Evolutionary conservation across 2,113 vertebrate genomes (phyloP), one percentile per base, ranked within the genome.

Genomic region (Ploceus nigricollis): DNA sequence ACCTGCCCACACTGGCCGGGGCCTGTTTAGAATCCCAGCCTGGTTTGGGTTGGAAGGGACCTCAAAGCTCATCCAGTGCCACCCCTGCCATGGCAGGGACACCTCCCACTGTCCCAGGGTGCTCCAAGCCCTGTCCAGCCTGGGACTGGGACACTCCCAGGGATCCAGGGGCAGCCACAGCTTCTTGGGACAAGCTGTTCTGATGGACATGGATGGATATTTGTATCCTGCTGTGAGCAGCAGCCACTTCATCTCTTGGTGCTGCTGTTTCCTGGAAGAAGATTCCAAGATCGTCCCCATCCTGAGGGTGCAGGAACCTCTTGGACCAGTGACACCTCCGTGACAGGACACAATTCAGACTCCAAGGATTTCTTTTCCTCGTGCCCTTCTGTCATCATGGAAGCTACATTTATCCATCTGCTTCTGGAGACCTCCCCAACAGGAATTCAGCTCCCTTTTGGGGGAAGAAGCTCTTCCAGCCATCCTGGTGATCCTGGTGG

Each of bases 331-430:
- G 47, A 33, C 45, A 0, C 0, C 0, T 18, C 3, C 0, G 2
- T 16, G 2, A 8, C 4, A 16, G 20, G 27, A 5, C 0, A 0
- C 3, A 4, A 1, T 2, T 3, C 22, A 30, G n/a, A 4, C 30
- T 44, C 51, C 16, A 0, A 10, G 69, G 56, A 37, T 24, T 57
- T 79, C 5, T 53, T 53, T 47, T 37, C 28, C 30, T 51, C 11
- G 0, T 0, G 1, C 22, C 25, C 21, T 8, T 8, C 1, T 3
- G 2, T 28, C n/a, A 0, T 0, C 1, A 9, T 15, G 72, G 77
- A 61, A 70, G 3, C 19, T 10, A 0, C 13, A 1, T 57, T 44
- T 30, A 17, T 15, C n/a, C 61, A 5, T 9, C 45, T 54, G 2
- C 37, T 72, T 6, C 73, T 66, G 80, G 12, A 20, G 35, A 18